A percentile compares a stretch with the other conserved stretches of the same genome.
Conservation (phyloP, 1,140 invertebrate species). For the Listronotus bonariensis region DNA sequence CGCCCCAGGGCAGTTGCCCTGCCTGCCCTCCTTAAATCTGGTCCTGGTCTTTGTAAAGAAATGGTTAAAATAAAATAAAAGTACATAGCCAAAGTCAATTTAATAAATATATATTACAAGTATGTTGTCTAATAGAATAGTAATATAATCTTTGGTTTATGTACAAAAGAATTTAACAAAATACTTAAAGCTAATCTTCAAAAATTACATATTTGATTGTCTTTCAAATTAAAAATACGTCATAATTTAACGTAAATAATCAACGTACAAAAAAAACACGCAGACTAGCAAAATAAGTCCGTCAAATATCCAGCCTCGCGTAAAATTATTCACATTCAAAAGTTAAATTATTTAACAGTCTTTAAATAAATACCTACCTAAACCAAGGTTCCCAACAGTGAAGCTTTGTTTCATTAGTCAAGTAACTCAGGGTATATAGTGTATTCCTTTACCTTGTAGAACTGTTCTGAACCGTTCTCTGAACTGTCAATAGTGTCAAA, state of each 20-base stretch:
- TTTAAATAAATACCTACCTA: constrained; percentile 30
- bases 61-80: neutral
- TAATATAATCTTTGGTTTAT: constrained; percentile 46
- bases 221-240: constrained; percentile 14
- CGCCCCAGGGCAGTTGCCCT: too few relatives aligned
- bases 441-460: too few relatives aligned
- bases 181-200: constrained; percentile 29
- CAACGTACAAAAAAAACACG: constrained; percentile 4
- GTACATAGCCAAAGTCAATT: neutral
- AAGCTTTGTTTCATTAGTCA: neutral
- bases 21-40: too few relatives aligned
- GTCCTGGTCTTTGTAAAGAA: too few relatives aligned
- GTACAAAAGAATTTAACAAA: constrained; percentile 41
- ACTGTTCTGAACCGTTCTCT: too few relatives aligned
- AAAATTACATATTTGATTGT: constrained; percentile 23
- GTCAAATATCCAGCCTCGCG: too few relatives aligned
- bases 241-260: constrained; percentile 21
- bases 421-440: too few relatives aligned
- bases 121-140: constrained; percentile 21
- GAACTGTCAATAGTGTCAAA: too few relatives aligned
- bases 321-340: neutral
- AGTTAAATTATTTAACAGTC: constrained; percentile 32
- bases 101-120: constrained; percentile 39
- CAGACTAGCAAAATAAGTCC: constrained; percentile 21
- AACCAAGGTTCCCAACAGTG: neutral